Conservation (phyloP, 2,888 invertebrate species). For the Cephus rjabovi region DNA sequence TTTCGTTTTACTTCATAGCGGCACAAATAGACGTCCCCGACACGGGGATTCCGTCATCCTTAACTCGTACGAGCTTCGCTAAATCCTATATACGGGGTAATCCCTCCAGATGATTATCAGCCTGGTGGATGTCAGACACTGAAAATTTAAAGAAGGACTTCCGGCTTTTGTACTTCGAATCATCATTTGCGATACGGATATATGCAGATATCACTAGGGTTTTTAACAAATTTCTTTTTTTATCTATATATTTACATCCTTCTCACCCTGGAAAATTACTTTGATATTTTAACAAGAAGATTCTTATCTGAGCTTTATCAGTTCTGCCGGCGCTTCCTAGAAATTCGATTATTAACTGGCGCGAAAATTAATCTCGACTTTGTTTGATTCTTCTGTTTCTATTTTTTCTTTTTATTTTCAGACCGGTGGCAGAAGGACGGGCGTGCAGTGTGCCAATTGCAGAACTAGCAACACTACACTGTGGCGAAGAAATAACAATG, state of each 20-base stretch:
- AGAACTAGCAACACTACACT: constrained; percentile 88
- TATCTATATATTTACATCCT: not conserved
- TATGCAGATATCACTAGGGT: not conserved
- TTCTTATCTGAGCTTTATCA: not conserved
- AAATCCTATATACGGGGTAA: not conserved
- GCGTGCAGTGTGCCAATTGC: constrained; percentile 80
- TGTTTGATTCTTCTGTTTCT: not conserved
- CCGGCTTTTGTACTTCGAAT: not conserved
- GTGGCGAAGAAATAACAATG: constrained; percentile 98
- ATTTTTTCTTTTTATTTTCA: constrained; percentile 28
- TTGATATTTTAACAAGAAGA: not conserved
- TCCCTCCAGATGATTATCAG: not conserved
- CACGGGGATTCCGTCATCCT: not conserved
- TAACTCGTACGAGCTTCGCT: not conserved
- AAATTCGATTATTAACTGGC: not conserved
- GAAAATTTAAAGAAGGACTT: not conserved
- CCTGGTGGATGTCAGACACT: not conserved
- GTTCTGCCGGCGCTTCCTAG: not conserved
- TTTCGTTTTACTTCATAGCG: constrained; percentile 23
- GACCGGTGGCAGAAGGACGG: constrained; percentile 67
- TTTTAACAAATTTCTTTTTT: constrained; percentile 3
- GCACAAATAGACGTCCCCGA: not conserved
- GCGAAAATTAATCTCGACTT: not conserved
- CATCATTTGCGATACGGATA: not conserved
- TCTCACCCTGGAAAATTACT: not conserved